These are phyloP conservation scores for Thysanoteuthis rhombus DNA, from an alignment of 2,888 invertebrate genomes.

Conservation along the genomic window DNA sequence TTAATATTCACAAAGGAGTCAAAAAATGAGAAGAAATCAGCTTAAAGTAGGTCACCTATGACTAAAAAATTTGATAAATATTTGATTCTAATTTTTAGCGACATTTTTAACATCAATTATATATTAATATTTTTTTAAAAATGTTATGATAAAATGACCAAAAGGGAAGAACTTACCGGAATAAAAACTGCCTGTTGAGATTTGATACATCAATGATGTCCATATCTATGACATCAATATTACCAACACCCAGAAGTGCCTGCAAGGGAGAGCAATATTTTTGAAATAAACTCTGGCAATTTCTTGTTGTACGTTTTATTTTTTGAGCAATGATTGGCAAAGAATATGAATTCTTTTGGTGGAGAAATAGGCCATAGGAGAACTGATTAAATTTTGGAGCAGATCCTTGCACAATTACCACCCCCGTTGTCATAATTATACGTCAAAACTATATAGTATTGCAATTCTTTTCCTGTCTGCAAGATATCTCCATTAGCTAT, in stretches of 20 bases:
- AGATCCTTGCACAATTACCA: no score
- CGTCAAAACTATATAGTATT: no score
- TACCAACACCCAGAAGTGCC: slow-evolving; percentile 89
- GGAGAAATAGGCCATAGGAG: no score
- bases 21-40: no score
- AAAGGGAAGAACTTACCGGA: slow-evolving; percentile 72
- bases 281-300: neutral
- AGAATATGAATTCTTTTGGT: neutral
- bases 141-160: neutral
- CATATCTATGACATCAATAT: slow-evolving; percentile 98
- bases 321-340: neutral
- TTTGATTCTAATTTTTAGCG: neutral
- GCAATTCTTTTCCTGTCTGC: no score
- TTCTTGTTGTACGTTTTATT: neutral
- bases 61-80: neutral
- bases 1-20: no score
- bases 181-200: slow-evolving; percentile 96
- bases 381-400: no score
- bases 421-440: no score
- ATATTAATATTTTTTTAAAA: neutral
- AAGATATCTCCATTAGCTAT: no score
- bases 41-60: neutral
- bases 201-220: slow-evolving; percentile 99
- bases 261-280: slow-evolving; percentile 46
- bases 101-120: neutral